Base-by-base conservation (phyloP, 2,888 invertebrate genomes). In the Cetonia aurata region DNA sequence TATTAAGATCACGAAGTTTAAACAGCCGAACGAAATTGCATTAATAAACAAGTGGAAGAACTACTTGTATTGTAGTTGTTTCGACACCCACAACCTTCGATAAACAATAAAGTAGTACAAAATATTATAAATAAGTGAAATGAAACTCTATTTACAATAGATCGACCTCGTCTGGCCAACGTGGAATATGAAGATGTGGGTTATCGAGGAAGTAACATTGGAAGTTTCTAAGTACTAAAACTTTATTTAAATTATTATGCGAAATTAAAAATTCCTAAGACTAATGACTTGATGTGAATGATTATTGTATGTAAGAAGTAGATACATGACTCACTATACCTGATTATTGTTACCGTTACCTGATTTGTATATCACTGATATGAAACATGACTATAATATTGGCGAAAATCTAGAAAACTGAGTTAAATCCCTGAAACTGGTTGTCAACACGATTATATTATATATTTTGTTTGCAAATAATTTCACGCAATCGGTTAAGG, bases 11-110 rank as follows among this genome's bases (percentile, higher is more conserved):
- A 62, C 62, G 62, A 62, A 15, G 15, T 62, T 46, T 62, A 62
- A 62, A 62, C 62, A 62, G 62, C 62, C 62, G 62, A 62, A 62
- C 62, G 50, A 62, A 70, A 71, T 55, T 71, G 41, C 66, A 71
- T 57, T 73, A 62, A 75, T 71, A 75, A 75, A 77, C 71, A 78
- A 77, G 74, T 78, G 78, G 78, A 79, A 79, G 79, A 79, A 76
- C 78, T 76, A 77, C 74, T 74, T 56, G 31, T 48, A 50, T 48
- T 48, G 62, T 62, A 62, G 50, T 37, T 33, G 31, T 62, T 70
- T 69, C 66, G 62, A 72, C 69, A 68, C 71, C 72, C 57, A 62
- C 15, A 33, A 62, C 37, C 62, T 62, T 50, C 44, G 13, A 62
- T 62, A 52, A 52, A 50, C 57, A 50, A 50, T 52, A 25, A 62